Conservation (phyloP, 2,797 vertebrate species). For the Denticeps clupeoides region DNA sequence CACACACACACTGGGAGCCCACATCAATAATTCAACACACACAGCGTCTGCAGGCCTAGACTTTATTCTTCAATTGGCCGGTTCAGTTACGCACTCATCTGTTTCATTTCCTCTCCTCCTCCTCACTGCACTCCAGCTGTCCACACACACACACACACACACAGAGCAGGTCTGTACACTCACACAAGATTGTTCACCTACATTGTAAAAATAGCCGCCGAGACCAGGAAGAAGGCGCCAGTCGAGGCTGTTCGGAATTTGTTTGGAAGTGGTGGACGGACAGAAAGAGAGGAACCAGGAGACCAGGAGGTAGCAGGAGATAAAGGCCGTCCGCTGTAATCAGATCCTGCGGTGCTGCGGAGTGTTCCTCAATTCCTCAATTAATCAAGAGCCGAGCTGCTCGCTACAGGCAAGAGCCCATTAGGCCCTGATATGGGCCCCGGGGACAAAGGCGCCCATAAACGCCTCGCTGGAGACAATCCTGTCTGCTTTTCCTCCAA, state of each 20-base stretch:
- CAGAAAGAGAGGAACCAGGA: too few species aligned
- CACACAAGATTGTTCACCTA: too few species aligned
- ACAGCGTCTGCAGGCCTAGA: neutral
- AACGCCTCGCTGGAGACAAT: too few species aligned
- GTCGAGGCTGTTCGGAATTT: too few species aligned
- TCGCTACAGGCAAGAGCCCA: neutral
- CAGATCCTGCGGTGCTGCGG: neutral
- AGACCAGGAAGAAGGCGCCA: too few species aligned
- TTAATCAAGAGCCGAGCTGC: neutral
- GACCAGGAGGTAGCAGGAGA: too few species aligned
- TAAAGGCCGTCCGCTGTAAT: neutral
- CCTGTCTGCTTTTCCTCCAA: too few species aligned
- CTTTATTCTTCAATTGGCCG: slow-evolving; percentile 1
- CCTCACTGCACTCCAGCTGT: too few species aligned
- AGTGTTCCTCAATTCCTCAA: neutral
- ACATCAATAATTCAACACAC: neutral
- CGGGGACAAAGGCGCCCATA: neutral
- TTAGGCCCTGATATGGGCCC: neutral
- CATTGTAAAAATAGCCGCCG: too few species aligned
- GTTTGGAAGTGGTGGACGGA: neutral
- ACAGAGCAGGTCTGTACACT: too few species aligned
- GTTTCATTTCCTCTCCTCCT: slow-evolving; percentile 13
- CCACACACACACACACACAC: too few species aligned
- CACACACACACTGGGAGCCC: neutral
- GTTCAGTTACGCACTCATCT: slow-evolving; percentile 4